These are phyloP conservation scores for Dipodomys spectabilis DNA, from an alignment of 2,113 vertebrate species.

Conservation along the genomic window DNA sequence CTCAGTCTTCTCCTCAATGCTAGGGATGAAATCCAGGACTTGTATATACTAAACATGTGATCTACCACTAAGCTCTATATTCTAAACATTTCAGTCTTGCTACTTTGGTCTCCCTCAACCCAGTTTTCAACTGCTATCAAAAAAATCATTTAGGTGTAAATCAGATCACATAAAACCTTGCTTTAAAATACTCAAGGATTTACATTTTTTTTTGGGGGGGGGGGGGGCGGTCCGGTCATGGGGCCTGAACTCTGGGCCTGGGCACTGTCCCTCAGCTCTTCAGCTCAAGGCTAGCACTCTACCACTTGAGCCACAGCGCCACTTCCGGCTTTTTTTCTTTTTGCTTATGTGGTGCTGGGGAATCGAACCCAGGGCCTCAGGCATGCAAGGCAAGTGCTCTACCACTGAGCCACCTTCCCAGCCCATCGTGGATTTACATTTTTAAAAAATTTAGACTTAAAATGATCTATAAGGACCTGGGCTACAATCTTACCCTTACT, in stretches of 20 bases:
- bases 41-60: neutral
- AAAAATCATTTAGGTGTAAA: neutral
- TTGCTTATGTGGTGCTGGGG: too few relatives aligned
- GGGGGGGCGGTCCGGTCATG: too few relatives aligned
- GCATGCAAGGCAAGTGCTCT: too few relatives aligned
- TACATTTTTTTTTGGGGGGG: neutral
- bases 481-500: neutral
- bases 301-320: too few relatives aligned
- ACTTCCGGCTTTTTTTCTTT: too few relatives aligned
- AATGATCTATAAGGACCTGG: neutral
- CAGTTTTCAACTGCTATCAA: neutral
- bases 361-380: too few relatives aligned
- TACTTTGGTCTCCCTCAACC: neutral
- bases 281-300: too few relatives aligned
- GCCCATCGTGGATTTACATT: neutral
- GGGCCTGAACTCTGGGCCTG: too few relatives aligned
- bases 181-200: constrained; percentile 21
- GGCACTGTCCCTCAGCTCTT: too few relatives aligned
- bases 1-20: too few relatives aligned
- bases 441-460: neutral
- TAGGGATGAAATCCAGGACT: too few relatives aligned
- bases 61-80: neutral
- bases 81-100: neutral
- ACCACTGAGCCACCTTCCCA: too few relatives aligned
- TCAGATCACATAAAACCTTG: neutral